Evolutionary conservation across 2,888 invertebrate species (phyloP), one percentile per base, ranked within the genome.

Genomic region (Lymantria dispar): DNA sequence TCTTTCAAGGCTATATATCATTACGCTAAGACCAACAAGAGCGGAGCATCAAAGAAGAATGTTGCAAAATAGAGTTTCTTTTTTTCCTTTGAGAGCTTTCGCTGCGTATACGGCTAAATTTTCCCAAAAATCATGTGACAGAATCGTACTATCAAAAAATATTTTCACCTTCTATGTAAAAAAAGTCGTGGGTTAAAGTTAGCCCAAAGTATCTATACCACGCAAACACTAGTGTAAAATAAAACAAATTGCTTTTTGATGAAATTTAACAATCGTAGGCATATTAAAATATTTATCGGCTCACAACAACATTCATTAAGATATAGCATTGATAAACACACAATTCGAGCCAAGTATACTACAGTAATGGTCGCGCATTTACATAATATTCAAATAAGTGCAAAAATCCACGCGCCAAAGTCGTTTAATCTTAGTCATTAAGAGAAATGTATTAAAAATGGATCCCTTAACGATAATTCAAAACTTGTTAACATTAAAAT

Each of bases 401-500:
- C 81, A 76, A 82, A 81, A 79, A 76, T 74, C 65, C 76, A 77
- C 74, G 72, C 67, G 66, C 72, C 68, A 43, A 52, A 47, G 43
- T 52, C 72, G 71, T 66, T 73, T 79, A 66, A 79, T 85, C 75
- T 72, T 64, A 72, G 80, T 81, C 81, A 80, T 88, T 87, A 87
- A 68, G 78, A 84, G 78, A 61, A 74, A 70, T 74, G 72, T 83
- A 86, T 87, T 85, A 82, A 84, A 63, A 53, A 46, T 54, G 56
- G 41, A 50, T 56, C 56, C 53, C 30, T 45, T 33, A 51, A 45
- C 52, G 50, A 55, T 54, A 66, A 62, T 66, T 85, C 83, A 85
- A 86, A 83, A 85, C 85, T 85, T 87, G 88, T 87, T 89, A 90
- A 87, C 83, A 56, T 74, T 83, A 83, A 84, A 87, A 88, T 87